Conservation (phyloP, 2,797 vertebrate species). For the Sebastiscus albofasciatus region DNA sequence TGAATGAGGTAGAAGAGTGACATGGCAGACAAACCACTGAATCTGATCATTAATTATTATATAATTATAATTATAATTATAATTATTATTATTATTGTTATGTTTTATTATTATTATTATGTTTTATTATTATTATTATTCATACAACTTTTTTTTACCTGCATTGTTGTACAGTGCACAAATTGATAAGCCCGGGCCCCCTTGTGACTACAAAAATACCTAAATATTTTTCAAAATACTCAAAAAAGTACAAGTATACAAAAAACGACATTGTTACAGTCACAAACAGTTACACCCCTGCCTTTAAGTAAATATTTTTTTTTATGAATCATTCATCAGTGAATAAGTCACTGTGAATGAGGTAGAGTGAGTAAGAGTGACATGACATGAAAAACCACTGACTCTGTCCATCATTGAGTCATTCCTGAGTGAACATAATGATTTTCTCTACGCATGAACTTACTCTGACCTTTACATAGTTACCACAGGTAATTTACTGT, state of each 20-base stretch:
- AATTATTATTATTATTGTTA: no score
- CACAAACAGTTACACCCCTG: not conserved
- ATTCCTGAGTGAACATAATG: not conserved
- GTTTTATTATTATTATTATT: no score
- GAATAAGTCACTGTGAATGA: not conserved
- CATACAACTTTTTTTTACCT: not conserved
- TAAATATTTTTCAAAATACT: no score
- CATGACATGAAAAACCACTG: not conserved
- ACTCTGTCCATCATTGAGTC: not conserved
- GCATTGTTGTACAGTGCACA: not conserved
- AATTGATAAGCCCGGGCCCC: not conserved
- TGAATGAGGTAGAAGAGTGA: no score
- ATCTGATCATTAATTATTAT: no score
- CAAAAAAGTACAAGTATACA: no score
- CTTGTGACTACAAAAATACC: no score
- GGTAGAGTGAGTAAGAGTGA: not conserved
- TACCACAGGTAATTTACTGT: not conserved
- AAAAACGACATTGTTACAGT: no score
- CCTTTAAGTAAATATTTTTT: not conserved
- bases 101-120: no score
- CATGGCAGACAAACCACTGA: no score
- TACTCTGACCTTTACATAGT: constrained; percentile 1
- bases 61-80: no score
- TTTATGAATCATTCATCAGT: not conserved
- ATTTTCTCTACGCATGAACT: constrained; percentile 1